A percentile compares a stretch with the other conserved stretches of the same genome.
phyloP scores from a whole-genome alignment of 1,140 invertebrate genomes.

The Grapholita molesta region DNA sequence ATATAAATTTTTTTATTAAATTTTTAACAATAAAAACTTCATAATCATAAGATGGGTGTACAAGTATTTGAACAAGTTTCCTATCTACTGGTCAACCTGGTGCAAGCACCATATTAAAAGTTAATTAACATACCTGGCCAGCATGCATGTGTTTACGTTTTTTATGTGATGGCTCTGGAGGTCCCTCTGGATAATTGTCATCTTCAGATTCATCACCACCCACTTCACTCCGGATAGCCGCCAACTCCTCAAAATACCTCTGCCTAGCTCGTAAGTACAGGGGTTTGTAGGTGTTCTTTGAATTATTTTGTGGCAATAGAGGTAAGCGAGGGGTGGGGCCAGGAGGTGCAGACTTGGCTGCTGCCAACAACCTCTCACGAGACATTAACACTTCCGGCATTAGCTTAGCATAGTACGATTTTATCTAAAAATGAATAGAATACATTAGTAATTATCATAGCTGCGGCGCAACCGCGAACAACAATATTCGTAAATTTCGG shows the following conservation, averaged over 20 bases:
- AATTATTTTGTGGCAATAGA: slow-evolving; percentile 51
- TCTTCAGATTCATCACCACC: slow-evolving; percentile 84
- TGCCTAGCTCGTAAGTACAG: slow-evolving; percentile 60
- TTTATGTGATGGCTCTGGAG: slow-evolving; percentile 51
- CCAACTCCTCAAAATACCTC: slow-evolving; percentile 78
- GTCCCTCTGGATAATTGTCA: slow-evolving; percentile 84
- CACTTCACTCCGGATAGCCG: slow-evolving; percentile 78
- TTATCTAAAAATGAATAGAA: slow-evolving; percentile 51
- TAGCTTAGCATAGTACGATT: slow-evolving; percentile 70
- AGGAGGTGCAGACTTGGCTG: slow-evolving; percentile 55
- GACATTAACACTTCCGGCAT: slow-evolving; percentile 67
- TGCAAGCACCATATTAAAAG: no score
- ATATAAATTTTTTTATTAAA: no score
- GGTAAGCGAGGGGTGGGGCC: slow-evolving; percentile 52
- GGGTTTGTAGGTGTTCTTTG: slow-evolving; percentile 59
- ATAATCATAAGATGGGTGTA: no score
- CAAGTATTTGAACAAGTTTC: no score
- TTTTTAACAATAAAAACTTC: no score
- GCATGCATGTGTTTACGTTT: slow-evolving; percentile 48
- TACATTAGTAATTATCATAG: no score
- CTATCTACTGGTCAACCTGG: no score
- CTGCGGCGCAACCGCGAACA: no score
- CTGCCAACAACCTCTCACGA: slow-evolving; percentile 59
- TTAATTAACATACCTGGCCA: slow-evolving; percentile 39
- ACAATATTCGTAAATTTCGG: no score